phyloP scores from a whole-genome alignment of 2,113 vertebrate genomes.

The Nothoprocta pentlandii region DNA sequence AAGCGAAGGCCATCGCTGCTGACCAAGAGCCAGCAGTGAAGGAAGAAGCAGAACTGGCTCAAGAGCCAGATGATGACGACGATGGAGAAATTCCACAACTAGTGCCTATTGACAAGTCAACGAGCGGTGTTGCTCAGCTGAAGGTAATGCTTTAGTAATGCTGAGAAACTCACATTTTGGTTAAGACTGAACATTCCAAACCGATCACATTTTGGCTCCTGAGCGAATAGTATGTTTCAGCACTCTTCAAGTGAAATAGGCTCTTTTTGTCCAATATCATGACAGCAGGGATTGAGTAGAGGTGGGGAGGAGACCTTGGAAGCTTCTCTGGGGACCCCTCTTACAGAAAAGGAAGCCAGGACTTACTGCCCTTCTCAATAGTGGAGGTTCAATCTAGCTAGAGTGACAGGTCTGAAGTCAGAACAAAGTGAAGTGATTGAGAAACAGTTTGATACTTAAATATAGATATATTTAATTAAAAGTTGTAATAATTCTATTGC shows the following conservation, averaged over 20 bases:
- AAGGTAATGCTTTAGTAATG: conserved; percentile 34
- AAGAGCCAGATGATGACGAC: background rate
- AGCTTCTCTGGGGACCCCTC: background rate
- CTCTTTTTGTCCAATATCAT: background rate
- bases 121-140: background rate
- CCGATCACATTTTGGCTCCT: background rate
- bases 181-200: background rate
- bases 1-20: background rate
- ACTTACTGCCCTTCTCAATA: background rate
- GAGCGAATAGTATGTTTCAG: background rate
- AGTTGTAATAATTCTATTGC: background rate
- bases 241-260: background rate
- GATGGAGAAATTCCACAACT: conserved; percentile 74
- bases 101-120: conserved; percentile 56
- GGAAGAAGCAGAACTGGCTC: background rate
- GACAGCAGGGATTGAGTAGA: background rate
- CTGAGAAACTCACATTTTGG: background rate
- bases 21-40: background rate
- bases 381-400: background rate
- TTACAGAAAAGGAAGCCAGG: background rate
- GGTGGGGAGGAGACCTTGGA: background rate
- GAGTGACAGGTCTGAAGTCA: background rate
- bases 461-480: background rate
- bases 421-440: background rate
- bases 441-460: background rate